phyloP scores from a whole-genome alignment of 2,888 invertebrate genomes.

The Cacoxenus indagator region DNA sequence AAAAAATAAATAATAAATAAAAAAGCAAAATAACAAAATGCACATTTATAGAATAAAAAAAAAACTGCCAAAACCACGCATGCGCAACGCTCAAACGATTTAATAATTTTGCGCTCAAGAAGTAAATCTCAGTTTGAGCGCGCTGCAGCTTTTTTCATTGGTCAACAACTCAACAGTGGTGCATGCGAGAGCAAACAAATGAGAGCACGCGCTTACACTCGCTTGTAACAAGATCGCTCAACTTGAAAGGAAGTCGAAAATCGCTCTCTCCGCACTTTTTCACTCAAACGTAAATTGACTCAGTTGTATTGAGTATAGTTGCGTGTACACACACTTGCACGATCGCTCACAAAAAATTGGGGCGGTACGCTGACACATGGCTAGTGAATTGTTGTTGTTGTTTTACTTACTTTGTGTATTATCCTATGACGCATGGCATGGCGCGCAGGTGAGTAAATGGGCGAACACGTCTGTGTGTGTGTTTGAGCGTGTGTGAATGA shows the following conservation, averaged over 20 bases:
- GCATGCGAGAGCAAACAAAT: background rate
- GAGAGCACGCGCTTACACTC: background rate
- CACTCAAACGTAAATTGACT: background rate
- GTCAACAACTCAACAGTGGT: background rate
- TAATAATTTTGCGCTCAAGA: background rate
- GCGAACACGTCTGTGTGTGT: background rate
- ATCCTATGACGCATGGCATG: constrained; percentile 2
- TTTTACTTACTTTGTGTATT: background rate
- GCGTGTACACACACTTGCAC: too few relatives aligned
- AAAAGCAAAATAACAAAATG: background rate
- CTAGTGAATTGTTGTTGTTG: background rate
- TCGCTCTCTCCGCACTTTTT: background rate
- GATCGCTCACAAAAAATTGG: background rate
- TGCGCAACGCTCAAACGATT: constrained; percentile 5
- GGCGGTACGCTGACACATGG: constrained; percentile 2
- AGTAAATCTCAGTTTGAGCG: background rate
- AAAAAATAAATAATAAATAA: background rate
- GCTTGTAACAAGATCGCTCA: background rate
- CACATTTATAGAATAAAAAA: background rate
- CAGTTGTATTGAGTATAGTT: background rate
- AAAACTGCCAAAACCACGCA: background rate
- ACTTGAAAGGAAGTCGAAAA: background rate
- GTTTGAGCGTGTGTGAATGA: background rate
- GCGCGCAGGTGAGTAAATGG: constrained; percentile 8
- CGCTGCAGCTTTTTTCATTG: background rate